phyloP scores from a whole-genome alignment of 2,797 vertebrate genomes.

The Echiichthys vipera region DNA sequence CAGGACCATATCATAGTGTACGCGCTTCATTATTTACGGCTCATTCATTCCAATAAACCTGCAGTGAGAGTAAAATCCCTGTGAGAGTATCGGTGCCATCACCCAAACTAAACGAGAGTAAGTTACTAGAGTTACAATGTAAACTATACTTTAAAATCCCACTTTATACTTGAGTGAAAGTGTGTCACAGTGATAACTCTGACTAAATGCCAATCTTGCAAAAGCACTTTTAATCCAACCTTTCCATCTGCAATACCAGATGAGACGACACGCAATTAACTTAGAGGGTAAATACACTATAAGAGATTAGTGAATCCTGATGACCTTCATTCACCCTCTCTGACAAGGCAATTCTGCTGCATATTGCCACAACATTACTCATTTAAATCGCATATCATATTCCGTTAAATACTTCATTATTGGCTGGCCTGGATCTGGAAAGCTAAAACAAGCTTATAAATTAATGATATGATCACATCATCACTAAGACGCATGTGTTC shows the following conservation, averaged over 20 bases:
- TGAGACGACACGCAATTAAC: conserved; percentile 75
- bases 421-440: conserved; percentile 58
- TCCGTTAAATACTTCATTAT: conserved; percentile 71
- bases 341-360: conserved; percentile 26
- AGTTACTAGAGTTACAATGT: conserved; percentile 1
- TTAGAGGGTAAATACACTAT: conserved; percentile 58
- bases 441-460: conserved; percentile 68
- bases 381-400: conserved; percentile 61
- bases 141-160: conserved; percentile 11
- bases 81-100: not conserved
- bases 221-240: conserved; percentile 72
- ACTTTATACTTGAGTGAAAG: conserved; percentile 4
- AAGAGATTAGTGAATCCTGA: conserved; percentile 65
- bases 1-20: conserved; percentile 43
- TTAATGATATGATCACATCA: conserved; percentile 64
- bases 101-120: conserved; percentile 10
- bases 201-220: conserved; percentile 54
- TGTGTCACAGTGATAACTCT: conserved; percentile 9
- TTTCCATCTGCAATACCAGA: conserved; percentile 72
- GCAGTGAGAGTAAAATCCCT: conserved; percentile 39
- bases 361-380: conserved; percentile 45
- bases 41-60: conserved; percentile 56
- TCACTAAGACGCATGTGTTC: conserved; percentile 36
- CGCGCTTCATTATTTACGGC: conserved; percentile 68
- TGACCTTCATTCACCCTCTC: conserved; percentile 67